Evolutionary conservation across 2,888 invertebrate genomes (phyloP).

Genomic region (Diadromus collaris): DNA sequence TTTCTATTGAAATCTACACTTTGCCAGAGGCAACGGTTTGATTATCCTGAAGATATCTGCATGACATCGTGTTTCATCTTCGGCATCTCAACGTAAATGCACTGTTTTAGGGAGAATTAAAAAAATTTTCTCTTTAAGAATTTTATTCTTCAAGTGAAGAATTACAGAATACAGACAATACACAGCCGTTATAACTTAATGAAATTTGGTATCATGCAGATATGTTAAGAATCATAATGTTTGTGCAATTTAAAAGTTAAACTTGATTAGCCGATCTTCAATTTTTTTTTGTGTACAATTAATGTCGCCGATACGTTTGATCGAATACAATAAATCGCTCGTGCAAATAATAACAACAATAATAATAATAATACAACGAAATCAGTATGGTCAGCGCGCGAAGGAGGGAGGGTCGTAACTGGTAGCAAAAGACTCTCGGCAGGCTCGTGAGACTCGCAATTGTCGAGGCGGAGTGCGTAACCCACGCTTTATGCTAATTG

Average conservation of each 20-base stretch:
- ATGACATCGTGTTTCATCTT: no score
- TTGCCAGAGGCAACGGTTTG: no score
- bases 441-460: conserved; percentile 49
- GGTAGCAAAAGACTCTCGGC: conserved; percentile 35
- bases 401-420: not conserved
- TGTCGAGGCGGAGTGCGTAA: conserved; percentile 32
- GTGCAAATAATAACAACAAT: not conserved
- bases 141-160: no score
- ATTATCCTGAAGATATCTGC: no score
- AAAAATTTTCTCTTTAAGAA: no score
- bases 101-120: no score
- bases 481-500: conserved; percentile 65
- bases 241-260: no score
- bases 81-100: no score
- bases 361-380: not conserved
- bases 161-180: no score
- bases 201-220: no score
- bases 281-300: not conserved
- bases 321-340: conserved; percentile 21
- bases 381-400: conserved; percentile 4
- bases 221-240: no score
- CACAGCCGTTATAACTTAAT: no score
- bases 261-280: not conserved
- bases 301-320: not conserved
- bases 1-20: not conserved